Conservation (phyloP, 2,113 vertebrate genomes). For the Rhizomys pruinosus region DNA sequence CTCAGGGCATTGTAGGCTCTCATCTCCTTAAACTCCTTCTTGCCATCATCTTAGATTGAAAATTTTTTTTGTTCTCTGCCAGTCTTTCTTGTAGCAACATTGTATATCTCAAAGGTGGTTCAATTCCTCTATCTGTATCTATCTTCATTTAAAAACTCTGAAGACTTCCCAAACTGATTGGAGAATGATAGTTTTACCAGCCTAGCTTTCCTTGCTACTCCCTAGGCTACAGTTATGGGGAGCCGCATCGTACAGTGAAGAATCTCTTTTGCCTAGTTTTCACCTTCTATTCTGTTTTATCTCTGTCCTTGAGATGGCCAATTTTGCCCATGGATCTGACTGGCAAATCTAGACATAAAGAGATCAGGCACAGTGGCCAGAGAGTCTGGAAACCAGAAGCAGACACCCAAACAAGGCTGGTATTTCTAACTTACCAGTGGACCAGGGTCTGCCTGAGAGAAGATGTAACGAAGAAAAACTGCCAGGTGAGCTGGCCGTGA, state of each 20-base stretch:
- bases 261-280: too few species aligned
- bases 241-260: not conserved
- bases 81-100: not conserved
- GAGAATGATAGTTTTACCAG: not conserved
- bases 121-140: not conserved
- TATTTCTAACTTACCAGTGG: conserved; percentile 88
- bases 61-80: not conserved
- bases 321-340: rapidly evolving
- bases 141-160: not conserved
- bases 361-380: not conserved
- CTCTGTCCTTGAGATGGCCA: not conserved
- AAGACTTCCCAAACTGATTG: not conserved
- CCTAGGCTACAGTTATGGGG: not conserved
- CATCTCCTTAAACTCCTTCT: too few species aligned
- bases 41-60: not conserved
- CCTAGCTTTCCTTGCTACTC: not conserved
- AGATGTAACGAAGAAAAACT: conserved; percentile 95
- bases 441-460: conserved; percentile 94
- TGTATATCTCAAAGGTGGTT: not conserved
- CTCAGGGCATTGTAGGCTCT: not conserved
- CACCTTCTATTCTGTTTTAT: not conserved
- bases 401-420: not conserved
- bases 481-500: conserved; percentile 92
- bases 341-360: not conserved
- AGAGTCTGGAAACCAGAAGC: not conserved